phyloP scores from a whole-genome alignment of 2,113 vertebrate genomes.

The Riparia riparia region DNA sequence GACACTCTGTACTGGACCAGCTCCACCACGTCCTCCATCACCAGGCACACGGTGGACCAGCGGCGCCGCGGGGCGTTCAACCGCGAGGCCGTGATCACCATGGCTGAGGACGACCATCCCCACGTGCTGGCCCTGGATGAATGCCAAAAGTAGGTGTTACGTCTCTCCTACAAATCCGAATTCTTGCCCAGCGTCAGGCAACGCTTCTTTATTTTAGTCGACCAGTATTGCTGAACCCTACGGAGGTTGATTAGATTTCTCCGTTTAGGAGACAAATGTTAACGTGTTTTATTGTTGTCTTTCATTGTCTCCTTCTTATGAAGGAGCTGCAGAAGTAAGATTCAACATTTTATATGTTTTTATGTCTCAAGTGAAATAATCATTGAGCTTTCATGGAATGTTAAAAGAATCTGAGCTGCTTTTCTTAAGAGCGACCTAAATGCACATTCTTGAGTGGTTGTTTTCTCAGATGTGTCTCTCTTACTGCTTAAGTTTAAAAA shows the following conservation, averaged over 20 bases:
- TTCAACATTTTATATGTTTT: neutral
- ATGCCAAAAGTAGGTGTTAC: conserved; percentile 87
- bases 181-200: no score
- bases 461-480: rapidly evolving
- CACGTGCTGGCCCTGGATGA: conserved; percentile 92
- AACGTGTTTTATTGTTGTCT: rapidly evolving
- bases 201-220: neutral
- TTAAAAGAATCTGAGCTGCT: neutral
- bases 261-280: rapidly evolving
- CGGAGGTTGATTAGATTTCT: neutral
- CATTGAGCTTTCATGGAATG: neutral
- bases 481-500: neutral
- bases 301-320: neutral
- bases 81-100: conserved; percentile 88
- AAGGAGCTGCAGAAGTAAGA: neutral
- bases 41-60: conserved; percentile 90
- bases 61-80: conserved; percentile 81
- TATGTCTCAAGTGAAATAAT: neutral
- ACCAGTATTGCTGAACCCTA: rapidly evolving
- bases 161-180: neutral
- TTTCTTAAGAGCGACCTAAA: neutral
- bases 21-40: conserved; percentile 94
- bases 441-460: rapidly evolving
- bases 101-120: conserved; percentile 96
- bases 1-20: conserved; percentile 97